Conservation (phyloP, 2,113 vertebrate genomes). For the Rhombomys opimus region DNA sequence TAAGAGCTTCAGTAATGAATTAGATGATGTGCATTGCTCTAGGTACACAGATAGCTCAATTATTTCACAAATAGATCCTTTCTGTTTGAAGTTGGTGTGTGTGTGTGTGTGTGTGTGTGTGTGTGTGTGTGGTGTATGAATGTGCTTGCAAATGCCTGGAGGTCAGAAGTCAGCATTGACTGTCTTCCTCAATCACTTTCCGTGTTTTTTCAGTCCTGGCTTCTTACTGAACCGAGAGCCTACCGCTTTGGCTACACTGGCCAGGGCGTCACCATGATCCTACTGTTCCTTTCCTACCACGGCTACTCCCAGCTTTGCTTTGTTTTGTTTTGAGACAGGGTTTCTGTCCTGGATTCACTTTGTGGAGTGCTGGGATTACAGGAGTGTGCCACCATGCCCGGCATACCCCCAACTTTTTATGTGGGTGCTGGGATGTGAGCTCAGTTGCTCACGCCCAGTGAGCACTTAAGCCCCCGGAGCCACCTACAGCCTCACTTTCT, state of each 20-base stretch:
- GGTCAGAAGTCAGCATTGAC: background rate
- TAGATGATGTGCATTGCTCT: constrained; percentile 72
- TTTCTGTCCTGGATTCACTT: no score
- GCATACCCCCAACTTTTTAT: background rate
- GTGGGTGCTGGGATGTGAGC: background rate
- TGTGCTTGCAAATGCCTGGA: background rate
- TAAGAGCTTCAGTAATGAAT: constrained; percentile 74
- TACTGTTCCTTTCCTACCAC: background rate
- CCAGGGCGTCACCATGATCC: background rate
- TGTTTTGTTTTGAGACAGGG: no score
- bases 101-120: constrained; percentile 18
- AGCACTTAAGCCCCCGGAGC: background rate
- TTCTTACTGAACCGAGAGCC: background rate
- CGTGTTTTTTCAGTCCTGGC: background rate
- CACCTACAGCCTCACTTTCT: background rate
- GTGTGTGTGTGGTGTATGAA: no score
- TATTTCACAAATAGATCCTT: constrained; percentile 75
- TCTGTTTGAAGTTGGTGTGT: constrained; percentile 56
- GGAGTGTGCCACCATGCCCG: no score
- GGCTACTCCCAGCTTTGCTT: background rate
- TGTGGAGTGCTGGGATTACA: no score
- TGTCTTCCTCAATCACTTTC: background rate
- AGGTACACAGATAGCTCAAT: constrained; percentile 77
- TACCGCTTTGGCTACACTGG: background rate
- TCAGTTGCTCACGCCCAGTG: background rate